Evolutionary conservation across 2,113 vertebrate genomes (phyloP), one percentile per base, ranked within the genome.

Genomic region (Pedetes capensis): DNA sequence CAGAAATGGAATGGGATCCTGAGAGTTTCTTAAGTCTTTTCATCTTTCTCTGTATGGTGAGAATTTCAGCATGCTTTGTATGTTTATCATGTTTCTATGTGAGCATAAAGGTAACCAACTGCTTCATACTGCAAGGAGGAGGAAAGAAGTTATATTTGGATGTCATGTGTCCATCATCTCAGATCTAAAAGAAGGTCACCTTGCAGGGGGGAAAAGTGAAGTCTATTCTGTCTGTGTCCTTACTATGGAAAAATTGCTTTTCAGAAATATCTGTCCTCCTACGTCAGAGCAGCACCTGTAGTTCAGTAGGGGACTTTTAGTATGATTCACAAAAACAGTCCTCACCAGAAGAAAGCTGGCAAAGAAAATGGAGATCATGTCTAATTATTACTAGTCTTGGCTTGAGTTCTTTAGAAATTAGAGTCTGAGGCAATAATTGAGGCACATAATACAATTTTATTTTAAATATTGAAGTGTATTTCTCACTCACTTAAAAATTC

Each of bases 101-200:
- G 32, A 87, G 63, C 75, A 66, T 82, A 86, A 76, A 96, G 44
- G 55, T 22, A 79, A 68, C 55, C 93, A 66, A 44, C 8, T 32
- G 2, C 86, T 84, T 84, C 11, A 8, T 37, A 68, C 53, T 81
- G 51, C 68, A 85, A 29, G 68, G 13, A 80, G 27, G 51, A 8
- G n/a, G 34, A 20, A 47, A 44, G 27, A 79, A 71, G 7, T 83
- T 90, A 32, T 11, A 53, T 81, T 88, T 66, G 25, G 29, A 75
- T 88, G 78, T 91, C 72, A 75, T 66, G 53, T 95, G 72, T 72
- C 61, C 5, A 59, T 96, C 66, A 59, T 91, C 59, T 94, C 74
- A 88, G 53, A 53, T 51, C 83, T 74, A 25, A 86, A 82, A 71
- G 81, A 94, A 91, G 11, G 69, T 95, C 75, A 92, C 32, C 22